phyloP scores from a whole-genome alignment of 2,113 vertebrate species.

The Dolichallabes microphthalmus region DNA sequence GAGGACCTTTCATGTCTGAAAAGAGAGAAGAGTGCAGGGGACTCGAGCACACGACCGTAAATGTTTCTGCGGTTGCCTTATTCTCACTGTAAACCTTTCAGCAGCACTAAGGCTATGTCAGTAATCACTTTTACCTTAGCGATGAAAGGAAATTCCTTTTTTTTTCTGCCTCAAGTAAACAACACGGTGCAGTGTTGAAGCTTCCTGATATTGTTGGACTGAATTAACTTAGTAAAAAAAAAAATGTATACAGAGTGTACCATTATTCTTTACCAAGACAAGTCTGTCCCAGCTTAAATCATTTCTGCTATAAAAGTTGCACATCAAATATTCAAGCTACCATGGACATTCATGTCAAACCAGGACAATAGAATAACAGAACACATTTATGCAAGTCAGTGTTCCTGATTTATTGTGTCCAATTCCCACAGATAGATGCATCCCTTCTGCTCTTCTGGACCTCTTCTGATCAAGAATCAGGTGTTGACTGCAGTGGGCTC shows the following conservation, averaged over 20 bases:
- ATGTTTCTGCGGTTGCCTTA: conserved; percentile 42
- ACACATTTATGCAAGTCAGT: too few relatives aligned
- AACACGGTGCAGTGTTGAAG: background rate
- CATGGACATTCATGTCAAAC: too few relatives aligned
- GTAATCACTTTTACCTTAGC: conserved; percentile 36
- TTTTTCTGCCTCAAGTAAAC: background rate
- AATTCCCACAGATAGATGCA: too few relatives aligned
- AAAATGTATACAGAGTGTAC: too few relatives aligned
- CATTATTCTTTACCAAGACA: too few relatives aligned
- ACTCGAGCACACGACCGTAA: conserved; percentile 28
- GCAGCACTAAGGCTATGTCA: conserved; percentile 26
- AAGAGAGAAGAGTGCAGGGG: background rate
- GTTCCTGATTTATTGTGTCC: too few relatives aligned
- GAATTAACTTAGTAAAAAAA: background rate
- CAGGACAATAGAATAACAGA: too few relatives aligned
- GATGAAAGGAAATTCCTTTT: background rate
- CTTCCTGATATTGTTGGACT: background rate
- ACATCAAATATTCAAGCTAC: background rate
- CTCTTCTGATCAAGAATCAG: too few relatives aligned
- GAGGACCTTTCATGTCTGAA: conserved; percentile 14
- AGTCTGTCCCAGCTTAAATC: background rate
- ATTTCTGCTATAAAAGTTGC: background rate
- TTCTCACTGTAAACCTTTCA: conserved; percentile 41
- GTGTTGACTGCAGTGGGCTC: too few relatives aligned
- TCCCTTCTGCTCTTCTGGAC: too few relatives aligned